Conservation (phyloP, 2,797 vertebrate species). For the Neopelma chrysocephalum region DNA sequence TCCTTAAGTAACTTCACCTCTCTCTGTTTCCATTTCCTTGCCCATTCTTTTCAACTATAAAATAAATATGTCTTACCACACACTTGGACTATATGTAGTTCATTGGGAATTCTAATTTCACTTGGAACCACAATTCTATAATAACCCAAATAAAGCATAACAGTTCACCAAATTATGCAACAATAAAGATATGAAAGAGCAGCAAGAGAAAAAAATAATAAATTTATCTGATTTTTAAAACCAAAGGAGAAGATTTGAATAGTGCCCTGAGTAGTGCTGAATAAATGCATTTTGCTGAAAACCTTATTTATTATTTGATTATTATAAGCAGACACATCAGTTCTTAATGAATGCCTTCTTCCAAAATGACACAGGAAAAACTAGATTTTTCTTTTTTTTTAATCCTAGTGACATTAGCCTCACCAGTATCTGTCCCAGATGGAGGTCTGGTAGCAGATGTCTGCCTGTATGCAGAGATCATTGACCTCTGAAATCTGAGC, state of each 20-base stretch:
- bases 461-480: slow-evolving; percentile 6
- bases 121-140: neutral
- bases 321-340: neutral
- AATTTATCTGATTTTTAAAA: neutral
- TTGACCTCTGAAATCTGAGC: slow-evolving; percentile 20
- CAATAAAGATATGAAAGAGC: neutral
- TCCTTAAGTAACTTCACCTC: neutral
- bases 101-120: neutral
- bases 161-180: neutral
- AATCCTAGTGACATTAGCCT: neutral
- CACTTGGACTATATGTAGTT: neutral
- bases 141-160: neutral
- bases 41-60: neutral
- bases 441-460: slow-evolving; percentile 57
- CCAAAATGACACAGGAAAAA: neutral
- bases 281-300: neutral
- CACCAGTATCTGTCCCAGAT: slow-evolving; percentile 35
- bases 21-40: neutral
- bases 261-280: neutral
- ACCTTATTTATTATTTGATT: neutral
- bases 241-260: neutral
- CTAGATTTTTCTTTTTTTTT: neutral
- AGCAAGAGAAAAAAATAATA: neutral
- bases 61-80: neutral
- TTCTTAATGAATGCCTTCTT: neutral